phyloP scores from a whole-genome alignment of 2,113 vertebrate genomes.

The Coturnix japonica region DNA sequence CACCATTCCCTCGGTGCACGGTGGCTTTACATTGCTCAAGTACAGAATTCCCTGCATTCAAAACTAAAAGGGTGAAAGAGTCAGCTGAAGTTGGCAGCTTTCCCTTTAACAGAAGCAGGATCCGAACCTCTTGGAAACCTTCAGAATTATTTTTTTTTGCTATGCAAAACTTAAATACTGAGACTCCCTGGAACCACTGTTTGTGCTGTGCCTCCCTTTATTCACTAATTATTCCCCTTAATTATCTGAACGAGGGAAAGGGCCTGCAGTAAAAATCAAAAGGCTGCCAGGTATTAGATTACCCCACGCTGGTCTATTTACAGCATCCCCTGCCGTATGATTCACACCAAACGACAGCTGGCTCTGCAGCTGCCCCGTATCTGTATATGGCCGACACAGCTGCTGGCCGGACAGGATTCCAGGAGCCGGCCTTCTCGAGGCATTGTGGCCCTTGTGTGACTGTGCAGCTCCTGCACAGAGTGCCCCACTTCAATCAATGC shows the following conservation, averaged over 20 bases:
- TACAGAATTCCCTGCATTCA: not conserved
- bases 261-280: conserved; percentile 81
- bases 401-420: conserved; percentile 87
- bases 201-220: conserved; percentile 1
- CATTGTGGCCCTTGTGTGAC: conserved; percentile 63
- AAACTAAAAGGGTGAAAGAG: not conserved
- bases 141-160: not conserved
- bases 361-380: conserved; percentile 92
- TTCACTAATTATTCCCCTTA: conserved; percentile 34
- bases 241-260: conserved; percentile 37
- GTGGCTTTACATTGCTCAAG: not conserved
- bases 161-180: not conserved
- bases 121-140: not conserved
- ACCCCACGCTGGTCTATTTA: conserved; percentile 91
- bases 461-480: not conserved
- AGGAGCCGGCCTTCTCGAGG: conserved; percentile 85
- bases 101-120: not conserved
- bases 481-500: not conserved
- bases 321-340: conserved; percentile 87
- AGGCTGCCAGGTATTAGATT: conserved; percentile 89
- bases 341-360: conserved; percentile 93
- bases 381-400: conserved; percentile 88
- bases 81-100: not conserved
- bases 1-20: not conserved
- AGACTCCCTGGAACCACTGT: not conserved